A percentile compares a stretch with the other conserved stretches of the same genome.
These are phyloP conservation scores for Gavialis gangeticus DNA, from an alignment of 2,113 vertebrate genomes.

Conservation along the genomic window DNA sequence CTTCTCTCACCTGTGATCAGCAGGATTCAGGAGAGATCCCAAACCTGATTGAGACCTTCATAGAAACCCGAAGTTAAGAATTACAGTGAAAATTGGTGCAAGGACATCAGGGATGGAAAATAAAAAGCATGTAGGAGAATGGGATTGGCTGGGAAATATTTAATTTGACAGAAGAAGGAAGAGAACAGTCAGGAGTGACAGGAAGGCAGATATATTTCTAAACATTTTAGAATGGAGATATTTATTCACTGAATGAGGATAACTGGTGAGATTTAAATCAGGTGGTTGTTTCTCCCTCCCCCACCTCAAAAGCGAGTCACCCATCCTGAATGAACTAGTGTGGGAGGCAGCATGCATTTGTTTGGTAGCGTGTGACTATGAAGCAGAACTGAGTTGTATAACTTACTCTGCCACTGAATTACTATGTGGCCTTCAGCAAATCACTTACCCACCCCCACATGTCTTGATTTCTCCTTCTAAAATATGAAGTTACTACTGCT, in stretches of 20 bases:
- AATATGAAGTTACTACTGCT: too few species aligned
- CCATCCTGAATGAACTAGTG: background rate
- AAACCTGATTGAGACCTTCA: background rate
- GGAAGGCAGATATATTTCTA: background rate
- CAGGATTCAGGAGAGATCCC: background rate
- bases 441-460: too few species aligned
- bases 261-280: background rate
- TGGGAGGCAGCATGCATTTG: background rate
- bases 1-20: background rate
- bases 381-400: background rate
- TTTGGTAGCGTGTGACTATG: background rate
- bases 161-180: slow-evolving; percentile 40
- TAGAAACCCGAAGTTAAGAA: slow-evolving; percentile 33
- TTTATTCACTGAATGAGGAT: slow-evolving; percentile 1
- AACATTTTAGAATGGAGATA: slow-evolving; percentile 4
- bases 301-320: background rate
- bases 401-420: background rate
- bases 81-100: slow-evolving; percentile 22
- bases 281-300: background rate
- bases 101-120: slow-evolving; percentile 29
- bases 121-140: slow-evolving; percentile 31
- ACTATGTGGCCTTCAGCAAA: background rate
- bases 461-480: background rate
- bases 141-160: slow-evolving; percentile 46
- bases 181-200: background rate